Evolutionary conservation across 92 coral and sea anemone genomes (phyloP), one percentile per base, ranked within the genome.

Genomic region (Anthopleura xanthogrammica): DNA sequence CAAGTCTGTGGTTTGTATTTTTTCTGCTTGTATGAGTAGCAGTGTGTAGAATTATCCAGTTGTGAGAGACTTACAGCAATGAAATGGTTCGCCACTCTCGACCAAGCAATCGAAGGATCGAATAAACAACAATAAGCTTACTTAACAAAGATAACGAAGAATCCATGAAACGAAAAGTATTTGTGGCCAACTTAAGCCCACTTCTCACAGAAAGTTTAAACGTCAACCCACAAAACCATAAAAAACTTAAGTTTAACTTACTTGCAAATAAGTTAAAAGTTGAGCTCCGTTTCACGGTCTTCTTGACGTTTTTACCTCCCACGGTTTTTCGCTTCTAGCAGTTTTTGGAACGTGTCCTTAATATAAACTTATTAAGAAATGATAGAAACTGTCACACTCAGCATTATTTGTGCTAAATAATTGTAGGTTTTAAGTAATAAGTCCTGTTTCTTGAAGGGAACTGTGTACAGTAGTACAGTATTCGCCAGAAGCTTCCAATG

Each of bases 231-330:
- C 70, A 7, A 62, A 62, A 62, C 17, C n/a, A 16, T 58, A 0
- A 62, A 8, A 62, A 54, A 14, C 58, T 54, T 54, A 8, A 54
- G 13, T 54, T 8, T 5, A 62, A 62, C 70, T 62, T 62, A 62
- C 70, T 62, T 62, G 36, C 4, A 29, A 60, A 13, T 16, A 58
- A 11, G 65, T 60, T 60, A 17, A 17, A 60, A 60, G 65, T 20
- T 14, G 29, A 22, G 36, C 29, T 58, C 50, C 70, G 70, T 9
- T n/a, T 62, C 24, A 20, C 70, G 70, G 24, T 62, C 70, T 7
- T 62, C 70, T 62, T n/a, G 24, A n/a, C 70, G 70, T 5, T 62
- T 62, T n/a, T 62, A 62, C 70, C 70, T n/a, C 70, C 70, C 29
- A 23, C 70, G 19, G 70, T 20, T 62, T 62, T 7, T 62, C 70